Percentiles rank a stretch among this genome's conserved stretches.
These are phyloP conservation scores for Chymomyza amoena DNA, from an alignment of 2,888 invertebrate species.

Conservation along the genomic window DNA sequence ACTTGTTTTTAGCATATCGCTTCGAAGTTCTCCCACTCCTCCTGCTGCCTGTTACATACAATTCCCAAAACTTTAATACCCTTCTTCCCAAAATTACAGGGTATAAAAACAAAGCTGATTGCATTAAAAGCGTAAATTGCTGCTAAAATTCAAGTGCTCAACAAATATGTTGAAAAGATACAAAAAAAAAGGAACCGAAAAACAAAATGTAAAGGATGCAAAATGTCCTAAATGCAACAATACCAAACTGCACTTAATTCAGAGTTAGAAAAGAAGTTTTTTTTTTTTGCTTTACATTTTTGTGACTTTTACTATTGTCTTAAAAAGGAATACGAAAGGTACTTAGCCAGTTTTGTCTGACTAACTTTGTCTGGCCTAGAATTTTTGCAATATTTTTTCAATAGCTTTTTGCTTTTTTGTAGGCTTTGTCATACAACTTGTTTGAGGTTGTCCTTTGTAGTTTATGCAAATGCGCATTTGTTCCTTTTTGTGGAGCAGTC, in stretches of 20 bases:
- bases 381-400: background rate
- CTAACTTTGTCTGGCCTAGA: background rate
- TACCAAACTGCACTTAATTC: slow-evolving; percentile 1
- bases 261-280: background rate
- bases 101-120: slow-evolving; percentile 38
- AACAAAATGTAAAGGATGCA: slow-evolving; percentile 1
- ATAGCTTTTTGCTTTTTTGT: background rate
- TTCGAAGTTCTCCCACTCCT: no score
- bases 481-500: no score
- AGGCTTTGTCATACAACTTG: background rate
- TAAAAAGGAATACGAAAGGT: slow-evolving; percentile 8
- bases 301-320: background rate
- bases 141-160: slow-evolving; percentile 54
- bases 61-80: no score
- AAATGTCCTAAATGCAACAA: background rate
- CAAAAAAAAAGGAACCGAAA: slow-evolving; percentile 4
- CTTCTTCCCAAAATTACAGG: background rate
- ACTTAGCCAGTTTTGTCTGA: slow-evolving; percentile 17
- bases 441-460: background rate
- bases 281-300: slow-evolving; percentile 11
- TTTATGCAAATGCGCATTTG: background rate
- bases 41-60: no score
- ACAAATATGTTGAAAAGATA: slow-evolving; percentile 44
- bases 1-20: no score
- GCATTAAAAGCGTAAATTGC: slow-evolving; percentile 61